A percentile compares a stretch with the other conserved stretches of the same genome.
Conservation (phyloP, 1,140 invertebrate genomes). For the Triops cancriformis region DNA sequence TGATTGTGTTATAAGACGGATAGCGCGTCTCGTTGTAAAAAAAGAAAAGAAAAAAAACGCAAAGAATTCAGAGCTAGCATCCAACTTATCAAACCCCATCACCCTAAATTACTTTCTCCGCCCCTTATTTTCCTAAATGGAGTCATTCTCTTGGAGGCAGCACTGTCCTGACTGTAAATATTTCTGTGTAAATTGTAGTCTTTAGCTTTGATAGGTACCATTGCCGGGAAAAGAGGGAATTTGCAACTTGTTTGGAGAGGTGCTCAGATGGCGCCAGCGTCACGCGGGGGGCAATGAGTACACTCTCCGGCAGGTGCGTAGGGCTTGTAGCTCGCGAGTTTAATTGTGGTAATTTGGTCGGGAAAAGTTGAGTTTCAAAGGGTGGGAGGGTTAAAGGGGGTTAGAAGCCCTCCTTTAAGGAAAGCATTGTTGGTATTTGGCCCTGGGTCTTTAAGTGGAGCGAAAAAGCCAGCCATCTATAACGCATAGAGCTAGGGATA, state of each 20-base stretch:
- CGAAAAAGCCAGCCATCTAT: neutral
- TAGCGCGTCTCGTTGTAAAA: neutral
- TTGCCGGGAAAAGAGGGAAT: too few species aligned
- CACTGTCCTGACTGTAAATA: too few species aligned
- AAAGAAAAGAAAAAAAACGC: neutral
- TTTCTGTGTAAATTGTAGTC: too few species aligned
- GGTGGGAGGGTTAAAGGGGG: neutral
- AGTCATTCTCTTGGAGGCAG: too few species aligned
- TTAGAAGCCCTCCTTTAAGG: neutral
- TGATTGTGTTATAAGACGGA: neutral
- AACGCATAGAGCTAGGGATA: neutral
- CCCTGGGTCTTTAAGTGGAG: neutral
- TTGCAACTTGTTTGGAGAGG: too few species aligned
- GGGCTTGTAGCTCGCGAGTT: neutral
- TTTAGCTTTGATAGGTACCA: too few species aligned
- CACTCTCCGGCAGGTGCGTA: neutral
- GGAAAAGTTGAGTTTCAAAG: neutral
- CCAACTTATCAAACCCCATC: neutral
- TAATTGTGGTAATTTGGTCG: neutral
- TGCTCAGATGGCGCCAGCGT: neutral
- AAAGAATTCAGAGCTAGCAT: neutral
- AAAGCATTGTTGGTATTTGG: neutral
- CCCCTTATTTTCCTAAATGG: too few species aligned
- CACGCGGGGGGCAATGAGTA: neutral
- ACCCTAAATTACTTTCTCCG: neutral